Conservation (phyloP, 1,140 invertebrate genomes). For the Cydia fagiglandana region DNA sequence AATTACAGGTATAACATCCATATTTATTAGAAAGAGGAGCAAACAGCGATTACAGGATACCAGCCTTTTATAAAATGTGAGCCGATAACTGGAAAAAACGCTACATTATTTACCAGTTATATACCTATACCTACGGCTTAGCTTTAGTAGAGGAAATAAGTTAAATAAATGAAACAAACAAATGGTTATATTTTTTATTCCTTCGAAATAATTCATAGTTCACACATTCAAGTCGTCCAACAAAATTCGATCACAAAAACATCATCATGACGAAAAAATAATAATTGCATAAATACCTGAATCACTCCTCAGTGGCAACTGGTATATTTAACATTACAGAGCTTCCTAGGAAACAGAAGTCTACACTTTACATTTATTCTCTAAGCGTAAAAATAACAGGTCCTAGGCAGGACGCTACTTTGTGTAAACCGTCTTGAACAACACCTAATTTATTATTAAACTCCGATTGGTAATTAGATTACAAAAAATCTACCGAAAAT, state of each 20-base stretch:
- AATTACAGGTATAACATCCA: no score
- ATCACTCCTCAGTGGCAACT: constrained; percentile 69
- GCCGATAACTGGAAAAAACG: no score
- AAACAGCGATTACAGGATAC: not conserved
- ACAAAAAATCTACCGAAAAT: not conserved
- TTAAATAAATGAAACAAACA: constrained; percentile 32
- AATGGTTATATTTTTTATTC: constrained; percentile 36
- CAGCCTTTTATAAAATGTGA: not conserved
- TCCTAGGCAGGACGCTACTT: constrained; percentile 5
- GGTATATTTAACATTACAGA: constrained; percentile 59
- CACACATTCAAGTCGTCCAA: constrained; percentile 57
- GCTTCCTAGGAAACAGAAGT: constrained; percentile 62
- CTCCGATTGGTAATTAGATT: not conserved
- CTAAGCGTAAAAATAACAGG: constrained; percentile 47
- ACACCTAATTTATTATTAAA: constrained; percentile 31
- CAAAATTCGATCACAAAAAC: constrained; percentile 52
- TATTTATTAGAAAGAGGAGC: no score
- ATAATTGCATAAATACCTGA: constrained; percentile 74
- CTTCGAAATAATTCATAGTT: constrained; percentile 54
- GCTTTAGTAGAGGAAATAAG: not conserved
- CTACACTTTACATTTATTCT: constrained; percentile 45
- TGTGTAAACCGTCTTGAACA: constrained; percentile 16
- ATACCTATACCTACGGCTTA: no score
- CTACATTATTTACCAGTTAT: no score
- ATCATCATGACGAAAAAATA: constrained; percentile 58